A percentile compares a stretch with the other conserved stretches of the same genome.
phyloP scores from a whole-genome alignment of 2,888 invertebrate species.

The Myathropa florea region DNA sequence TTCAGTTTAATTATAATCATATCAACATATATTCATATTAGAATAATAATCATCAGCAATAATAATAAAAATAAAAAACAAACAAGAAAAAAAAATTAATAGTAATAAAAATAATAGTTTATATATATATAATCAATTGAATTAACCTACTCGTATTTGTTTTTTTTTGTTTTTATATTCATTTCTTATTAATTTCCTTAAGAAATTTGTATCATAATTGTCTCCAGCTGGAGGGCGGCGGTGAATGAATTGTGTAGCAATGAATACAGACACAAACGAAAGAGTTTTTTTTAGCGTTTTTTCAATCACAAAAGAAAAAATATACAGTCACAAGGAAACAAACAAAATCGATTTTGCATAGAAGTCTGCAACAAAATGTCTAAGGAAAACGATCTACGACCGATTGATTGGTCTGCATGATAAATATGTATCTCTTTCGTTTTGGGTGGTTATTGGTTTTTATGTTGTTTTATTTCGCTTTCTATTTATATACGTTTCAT shows the following conservation, averaged over 20 bases:
- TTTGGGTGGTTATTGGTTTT: conserved; percentile 3
- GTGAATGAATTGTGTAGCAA: not conserved
- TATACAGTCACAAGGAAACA: not conserved
- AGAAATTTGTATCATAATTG: not conserved
- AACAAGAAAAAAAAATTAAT: conserved; percentile 60
- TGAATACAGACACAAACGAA: not conserved
- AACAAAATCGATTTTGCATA: not conserved
- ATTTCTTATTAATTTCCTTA: not conserved
- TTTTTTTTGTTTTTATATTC: conserved; percentile 25
- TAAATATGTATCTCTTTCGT: not conserved
- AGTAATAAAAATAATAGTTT: conserved; percentile 61
- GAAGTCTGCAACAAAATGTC: not conserved
- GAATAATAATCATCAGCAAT: conserved; percentile 67
- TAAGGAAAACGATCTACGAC: not conserved
- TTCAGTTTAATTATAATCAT: conserved; percentile 61
- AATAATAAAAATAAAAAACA: conserved; percentile 69
- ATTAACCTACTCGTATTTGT: conserved; percentile 52
- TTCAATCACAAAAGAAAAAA: not conserved
- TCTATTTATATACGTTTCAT: not conserved
- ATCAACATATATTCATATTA: conserved; percentile 70
- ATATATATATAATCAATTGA: conserved; percentile 62
- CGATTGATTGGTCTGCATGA: not conserved
- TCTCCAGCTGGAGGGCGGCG: not conserved
- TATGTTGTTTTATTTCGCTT: conserved; percentile 15
- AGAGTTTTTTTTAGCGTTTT: not conserved